A percentile compares a stretch with the other conserved stretches of the same genome.
Conservation (phyloP, 2,888 invertebrate species). For the Zaprionus lineosus region DNA sequence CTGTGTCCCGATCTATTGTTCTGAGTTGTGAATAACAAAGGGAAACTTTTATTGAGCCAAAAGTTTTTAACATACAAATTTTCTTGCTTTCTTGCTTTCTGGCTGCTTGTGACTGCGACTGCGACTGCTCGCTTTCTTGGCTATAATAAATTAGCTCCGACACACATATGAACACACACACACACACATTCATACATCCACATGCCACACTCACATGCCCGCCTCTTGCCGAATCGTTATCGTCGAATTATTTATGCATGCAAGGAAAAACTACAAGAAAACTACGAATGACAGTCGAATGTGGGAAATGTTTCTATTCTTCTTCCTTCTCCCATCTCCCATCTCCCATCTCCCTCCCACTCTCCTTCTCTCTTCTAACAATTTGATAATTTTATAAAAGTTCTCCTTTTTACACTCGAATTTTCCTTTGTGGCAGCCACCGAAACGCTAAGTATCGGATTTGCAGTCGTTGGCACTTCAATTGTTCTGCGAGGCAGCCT, state of each 20-base stretch:
- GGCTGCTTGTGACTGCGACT: no score
- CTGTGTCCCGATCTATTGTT: constrained; percentile 56
- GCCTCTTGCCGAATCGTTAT: constrained; percentile 61
- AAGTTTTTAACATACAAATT: constrained; percentile 75
- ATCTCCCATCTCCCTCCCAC: constrained; percentile 1
- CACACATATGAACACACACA: constrained; percentile 23
- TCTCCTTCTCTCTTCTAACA: constrained; percentile 16
- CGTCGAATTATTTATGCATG: constrained; percentile 75
- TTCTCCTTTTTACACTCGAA: no score
- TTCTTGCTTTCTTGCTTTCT: constrained; percentile 56
- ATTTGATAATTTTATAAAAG: constrained; percentile 71
- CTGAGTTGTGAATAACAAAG: constrained; percentile 63
- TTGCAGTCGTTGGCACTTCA: no score
- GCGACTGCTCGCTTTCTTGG: constrained; percentile 55
- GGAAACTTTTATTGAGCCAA: constrained; percentile 74
- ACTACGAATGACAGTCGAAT: constrained; percentile 16
- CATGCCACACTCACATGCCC: constrained; percentile 44
- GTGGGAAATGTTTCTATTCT: background rate
- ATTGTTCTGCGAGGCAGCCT: constrained; percentile 26
- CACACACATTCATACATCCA: constrained; percentile 6
- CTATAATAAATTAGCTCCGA: constrained; percentile 72
- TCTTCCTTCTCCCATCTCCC: background rate
- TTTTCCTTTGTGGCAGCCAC: constrained; percentile 27
- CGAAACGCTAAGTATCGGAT: constrained; percentile 45
- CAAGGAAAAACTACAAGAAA: constrained; percentile 45